These are phyloP conservation scores for Eudasyphora cyanicolor DNA, from an alignment of 2,888 invertebrate species.

Conservation along the genomic window DNA sequence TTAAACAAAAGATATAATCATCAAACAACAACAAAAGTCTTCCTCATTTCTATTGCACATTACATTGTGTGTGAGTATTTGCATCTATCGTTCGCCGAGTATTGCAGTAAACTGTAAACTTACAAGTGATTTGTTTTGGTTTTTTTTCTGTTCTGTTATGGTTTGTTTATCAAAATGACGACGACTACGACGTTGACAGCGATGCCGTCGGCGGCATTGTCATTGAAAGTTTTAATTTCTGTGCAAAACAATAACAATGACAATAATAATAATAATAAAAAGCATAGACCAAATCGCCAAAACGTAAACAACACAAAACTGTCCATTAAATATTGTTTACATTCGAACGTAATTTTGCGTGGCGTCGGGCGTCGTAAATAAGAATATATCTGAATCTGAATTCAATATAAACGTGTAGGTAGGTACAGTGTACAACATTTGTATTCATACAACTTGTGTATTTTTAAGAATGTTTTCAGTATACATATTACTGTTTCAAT, in stretches of 20 bases:
- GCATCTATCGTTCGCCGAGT: too few relatives aligned
- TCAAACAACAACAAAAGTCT: too few relatives aligned
- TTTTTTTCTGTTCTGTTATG: background rate
- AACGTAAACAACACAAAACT: conserved; percentile 31
- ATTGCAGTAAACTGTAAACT: too few relatives aligned
- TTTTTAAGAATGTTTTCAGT: too few relatives aligned
- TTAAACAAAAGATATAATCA: too few relatives aligned
- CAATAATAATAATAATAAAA: background rate
- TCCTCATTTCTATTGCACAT: conserved; percentile 19
- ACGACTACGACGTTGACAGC: background rate
- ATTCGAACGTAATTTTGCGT: conserved; percentile 46
- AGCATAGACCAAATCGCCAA: background rate
- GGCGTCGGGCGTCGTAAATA: conserved; percentile 4
- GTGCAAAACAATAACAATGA: conserved; percentile 26
- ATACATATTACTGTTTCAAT: too few relatives aligned
- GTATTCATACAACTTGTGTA: conserved; percentile 22
- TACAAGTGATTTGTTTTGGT: conserved; percentile 31
- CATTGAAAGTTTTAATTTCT: conserved; percentile 43
- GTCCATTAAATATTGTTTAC: conserved; percentile 48
- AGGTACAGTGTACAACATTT: conserved; percentile 41
- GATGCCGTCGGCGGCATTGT: conserved; percentile 37
- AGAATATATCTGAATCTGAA: background rate
- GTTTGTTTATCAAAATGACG: background rate
- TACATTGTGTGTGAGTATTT: too few relatives aligned
- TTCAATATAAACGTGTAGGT: conserved; percentile 21